A percentile compares a stretch with the other conserved stretches of the same genome.
These are phyloP conservation scores for Hyposmocoma kahamanoa DNA, from an alignment of 1,140 invertebrate genomes.

Conservation along the genomic window DNA sequence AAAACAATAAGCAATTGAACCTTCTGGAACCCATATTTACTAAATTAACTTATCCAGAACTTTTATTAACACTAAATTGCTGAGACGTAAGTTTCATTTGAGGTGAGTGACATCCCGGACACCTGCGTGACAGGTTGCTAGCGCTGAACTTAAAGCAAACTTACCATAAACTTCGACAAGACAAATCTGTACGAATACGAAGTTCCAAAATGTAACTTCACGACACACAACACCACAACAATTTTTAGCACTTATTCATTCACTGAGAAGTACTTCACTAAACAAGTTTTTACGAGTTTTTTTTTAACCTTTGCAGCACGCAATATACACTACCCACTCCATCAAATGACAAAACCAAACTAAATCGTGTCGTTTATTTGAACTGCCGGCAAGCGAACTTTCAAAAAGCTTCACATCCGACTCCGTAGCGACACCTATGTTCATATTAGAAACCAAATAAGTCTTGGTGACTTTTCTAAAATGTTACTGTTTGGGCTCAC, in stretches of 20 bases:
- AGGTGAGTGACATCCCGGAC: constrained; percentile 46
- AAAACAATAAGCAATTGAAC: too few species aligned
- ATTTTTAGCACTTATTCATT: constrained; percentile 35
- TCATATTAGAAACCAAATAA: background rate
- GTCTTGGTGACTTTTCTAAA: too few species aligned
- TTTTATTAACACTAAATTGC: too few species aligned
- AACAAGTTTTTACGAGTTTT: constrained; percentile 57
- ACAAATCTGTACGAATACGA: constrained; percentile 14
- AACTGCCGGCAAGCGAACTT: background rate
- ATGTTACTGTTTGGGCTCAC: too few species aligned
- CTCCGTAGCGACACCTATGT: constrained; percentile 22
- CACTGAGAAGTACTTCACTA: constrained; percentile 35
- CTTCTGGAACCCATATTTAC: too few species aligned
- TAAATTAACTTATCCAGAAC: too few species aligned
- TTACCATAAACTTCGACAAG: constrained; percentile 39
- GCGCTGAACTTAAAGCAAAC: constrained; percentile 43
- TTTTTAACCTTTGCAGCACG: constrained; percentile 24
- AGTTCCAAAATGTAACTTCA: constrained; percentile 5
- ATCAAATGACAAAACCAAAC: constrained; percentile 41
- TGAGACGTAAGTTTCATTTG: too few species aligned
- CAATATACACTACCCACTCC: constrained; percentile 26
- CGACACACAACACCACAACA: constrained; percentile 43
- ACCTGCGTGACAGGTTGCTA: constrained; percentile 71
- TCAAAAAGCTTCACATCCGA: constrained; percentile 5
- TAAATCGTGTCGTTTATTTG: constrained; percentile 25